These are phyloP conservation scores for Bos taurus DNA, from an alignment of 2,113 vertebrate genomes.

Conservation along the genomic window ARS-UCD2.0 NC_037329.1:123547001-123547500, in stretches of 20 bases:
- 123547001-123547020: background rate
- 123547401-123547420: background rate
- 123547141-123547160: background rate
- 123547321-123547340: background rate
- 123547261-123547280: background rate
- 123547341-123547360: background rate
- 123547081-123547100: background rate
- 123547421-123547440: background rate
- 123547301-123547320: background rate
- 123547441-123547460: background rate
- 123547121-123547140: background rate
- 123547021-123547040: background rate
- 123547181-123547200: background rate
- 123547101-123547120: background rate
- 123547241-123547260: background rate
- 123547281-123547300: background rate
- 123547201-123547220: background rate
- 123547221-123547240: accelerated
- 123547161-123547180: background rate
- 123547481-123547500: background rate
- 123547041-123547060: background rate
- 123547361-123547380: background rate
- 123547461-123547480: background rate
- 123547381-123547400: background rate
- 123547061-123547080: background rate